These are phyloP conservation scores for Amia ocellicauda DNA, from an alignment of 2,113 vertebrate genomes.

Conservation along the genomic window DNA sequence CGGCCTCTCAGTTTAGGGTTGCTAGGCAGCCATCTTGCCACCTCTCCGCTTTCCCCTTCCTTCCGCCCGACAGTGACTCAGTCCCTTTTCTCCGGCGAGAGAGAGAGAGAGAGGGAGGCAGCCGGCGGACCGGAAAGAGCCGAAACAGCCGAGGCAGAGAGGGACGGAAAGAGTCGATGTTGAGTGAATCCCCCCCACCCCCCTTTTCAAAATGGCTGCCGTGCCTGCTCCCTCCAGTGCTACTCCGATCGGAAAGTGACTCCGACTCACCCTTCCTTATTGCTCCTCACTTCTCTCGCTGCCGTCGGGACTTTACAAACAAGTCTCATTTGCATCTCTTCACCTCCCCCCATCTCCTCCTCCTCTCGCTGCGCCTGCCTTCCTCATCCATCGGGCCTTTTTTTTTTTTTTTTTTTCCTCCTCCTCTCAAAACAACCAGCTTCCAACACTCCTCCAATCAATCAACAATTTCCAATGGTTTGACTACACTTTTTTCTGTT, in stretches of 20 bases:
- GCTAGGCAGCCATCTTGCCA: constrained; percentile 8
- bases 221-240: constrained; percentile 61
- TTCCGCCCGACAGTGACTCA: constrained; percentile 11
- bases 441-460: constrained; percentile 57
- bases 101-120: constrained; percentile 28
- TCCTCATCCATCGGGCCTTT: constrained; percentile 52
- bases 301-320: constrained; percentile 40
- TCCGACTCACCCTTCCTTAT: constrained; percentile 43
- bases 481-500: constrained; percentile 61
- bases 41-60: background rate
- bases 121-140: constrained; percentile 49
- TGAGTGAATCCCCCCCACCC: constrained; percentile 41
- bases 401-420: too few relatives aligned
- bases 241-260: constrained; percentile 64
- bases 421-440: constrained; percentile 49
- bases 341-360: constrained; percentile 30
- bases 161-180: constrained; percentile 55
- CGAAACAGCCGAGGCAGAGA: constrained; percentile 41
- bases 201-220: constrained; percentile 69
- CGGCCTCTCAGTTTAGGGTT: background rate
- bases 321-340: constrained; percentile 26
- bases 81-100: background rate
- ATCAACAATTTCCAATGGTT: constrained; percentile 69
- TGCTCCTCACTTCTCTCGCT: constrained; percentile 44
- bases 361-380: constrained; percentile 54